phyloP scores from a whole-genome alignment of 2,113 vertebrate species.

The Otocyon megalotis region DNA sequence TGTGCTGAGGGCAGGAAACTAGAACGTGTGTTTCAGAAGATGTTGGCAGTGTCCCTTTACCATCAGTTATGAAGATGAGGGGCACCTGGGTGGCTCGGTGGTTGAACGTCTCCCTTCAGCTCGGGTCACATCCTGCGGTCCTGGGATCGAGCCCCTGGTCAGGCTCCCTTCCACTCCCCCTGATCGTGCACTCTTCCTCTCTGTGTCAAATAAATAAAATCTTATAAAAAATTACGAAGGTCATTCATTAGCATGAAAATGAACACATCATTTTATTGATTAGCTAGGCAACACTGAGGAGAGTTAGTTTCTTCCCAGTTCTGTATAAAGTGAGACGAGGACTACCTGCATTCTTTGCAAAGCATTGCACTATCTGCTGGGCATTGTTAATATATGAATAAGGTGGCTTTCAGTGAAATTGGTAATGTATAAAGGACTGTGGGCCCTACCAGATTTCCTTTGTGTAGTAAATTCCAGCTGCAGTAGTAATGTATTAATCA shows the following conservation, averaged over 20 bases:
- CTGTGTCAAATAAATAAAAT: too few species aligned
- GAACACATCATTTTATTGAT: background rate
- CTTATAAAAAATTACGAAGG: too few species aligned
- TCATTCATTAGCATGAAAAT: background rate
- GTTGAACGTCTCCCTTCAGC: too few species aligned
- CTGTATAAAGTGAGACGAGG: background rate
- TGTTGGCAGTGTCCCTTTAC: background rate
- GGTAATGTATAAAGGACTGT: background rate
- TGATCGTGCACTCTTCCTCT: too few species aligned
- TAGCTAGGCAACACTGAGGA: background rate
- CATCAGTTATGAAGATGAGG: background rate
- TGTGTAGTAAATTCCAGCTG: background rate
- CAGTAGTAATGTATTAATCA: background rate
- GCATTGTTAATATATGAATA: background rate
- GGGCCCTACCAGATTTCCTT: background rate
- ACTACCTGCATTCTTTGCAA: background rate
- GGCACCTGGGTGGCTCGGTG: too few species aligned
- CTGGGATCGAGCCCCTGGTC: too few species aligned
- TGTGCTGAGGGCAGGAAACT: background rate
- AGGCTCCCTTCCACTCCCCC: too few species aligned
- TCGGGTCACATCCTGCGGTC: too few species aligned
- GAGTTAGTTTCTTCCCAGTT: background rate
- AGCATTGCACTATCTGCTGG: rapidly evolving
- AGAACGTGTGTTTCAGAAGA: background rate
- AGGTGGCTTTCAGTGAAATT: background rate